phyloP scores from a whole-genome alignment of 2,113 vertebrate species.

The Crotophaga sulcirostris region DNA sequence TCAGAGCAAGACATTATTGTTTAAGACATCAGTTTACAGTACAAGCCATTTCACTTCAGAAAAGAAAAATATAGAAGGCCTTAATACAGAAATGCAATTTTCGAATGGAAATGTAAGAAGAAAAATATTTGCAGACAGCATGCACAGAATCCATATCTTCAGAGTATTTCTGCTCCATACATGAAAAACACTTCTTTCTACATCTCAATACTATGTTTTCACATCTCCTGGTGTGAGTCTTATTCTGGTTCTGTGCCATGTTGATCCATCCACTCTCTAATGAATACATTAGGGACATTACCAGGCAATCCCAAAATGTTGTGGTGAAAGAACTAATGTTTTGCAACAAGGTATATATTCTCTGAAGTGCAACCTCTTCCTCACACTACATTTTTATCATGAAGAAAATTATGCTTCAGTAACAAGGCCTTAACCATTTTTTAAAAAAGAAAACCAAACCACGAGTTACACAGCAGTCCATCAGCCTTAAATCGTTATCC shows the following conservation, averaged over 20 bases:
- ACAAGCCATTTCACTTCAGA: neutral
- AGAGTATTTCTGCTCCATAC: neutral
- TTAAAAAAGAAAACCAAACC: neutral
- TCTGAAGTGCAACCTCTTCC: neutral
- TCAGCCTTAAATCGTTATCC: neutral
- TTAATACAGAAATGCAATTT: neutral
- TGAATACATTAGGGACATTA: constrained; percentile 15
- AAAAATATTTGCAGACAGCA: neutral
- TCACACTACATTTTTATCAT: neutral
- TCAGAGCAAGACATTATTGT: neutral
- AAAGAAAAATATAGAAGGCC: neutral
- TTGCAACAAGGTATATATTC: neutral
- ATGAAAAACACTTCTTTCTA: neutral
- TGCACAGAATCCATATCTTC: neutral
- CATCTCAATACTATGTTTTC: neutral
- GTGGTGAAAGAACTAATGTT: neutral
- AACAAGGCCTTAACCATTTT: neutral
- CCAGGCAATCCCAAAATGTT: neutral
- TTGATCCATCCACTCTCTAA: neutral
- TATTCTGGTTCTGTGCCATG: neutral
- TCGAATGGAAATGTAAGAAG: neutral
- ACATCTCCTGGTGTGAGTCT: neutral
- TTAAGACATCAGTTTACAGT: neutral
- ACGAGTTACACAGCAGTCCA: neutral
- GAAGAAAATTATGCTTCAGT: neutral